A percentile compares a stretch with the other conserved stretches of the same genome.
Conservation (phyloP, 2,113 vertebrate genomes). For the Xenotilapia leptura region DNA sequence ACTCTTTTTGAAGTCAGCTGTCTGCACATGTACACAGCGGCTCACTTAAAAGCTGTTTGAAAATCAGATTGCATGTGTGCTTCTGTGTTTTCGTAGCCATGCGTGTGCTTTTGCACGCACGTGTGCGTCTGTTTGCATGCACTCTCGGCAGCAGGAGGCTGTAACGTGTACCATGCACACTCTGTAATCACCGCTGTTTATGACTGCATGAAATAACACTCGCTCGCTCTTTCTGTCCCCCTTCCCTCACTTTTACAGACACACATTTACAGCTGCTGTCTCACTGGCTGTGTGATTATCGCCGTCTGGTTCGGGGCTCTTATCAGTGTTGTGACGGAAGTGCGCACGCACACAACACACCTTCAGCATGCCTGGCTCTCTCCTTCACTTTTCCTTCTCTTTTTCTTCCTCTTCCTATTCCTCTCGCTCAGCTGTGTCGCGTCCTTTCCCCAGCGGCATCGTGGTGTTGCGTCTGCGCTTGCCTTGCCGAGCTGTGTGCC, state of each 20-base stretch:
- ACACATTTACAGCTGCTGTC: slow-evolving; percentile 43
- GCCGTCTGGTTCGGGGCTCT: slow-evolving; percentile 43
- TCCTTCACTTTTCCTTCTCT: background rate
- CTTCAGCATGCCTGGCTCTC: background rate
- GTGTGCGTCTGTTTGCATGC: background rate
- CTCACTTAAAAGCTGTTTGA: background rate
- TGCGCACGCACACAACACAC: background rate
- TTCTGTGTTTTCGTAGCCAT: background rate
- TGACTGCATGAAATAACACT: slow-evolving; percentile 47
- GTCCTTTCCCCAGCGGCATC: slow-evolving; percentile 64
- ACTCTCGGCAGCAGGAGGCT: slow-evolving; percentile 30
- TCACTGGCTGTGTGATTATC: slow-evolving; percentile 50
- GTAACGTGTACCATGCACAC: slow-evolving; percentile 35
- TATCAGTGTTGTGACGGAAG: slow-evolving; percentile 46
- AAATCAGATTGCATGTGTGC: background rate
- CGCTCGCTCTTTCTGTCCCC: background rate
- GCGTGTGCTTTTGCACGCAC: background rate
- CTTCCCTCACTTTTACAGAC: background rate
- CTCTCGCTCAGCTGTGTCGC: background rate
- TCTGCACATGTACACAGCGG: background rate
- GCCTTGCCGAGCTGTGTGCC: slow-evolving; percentile 77
- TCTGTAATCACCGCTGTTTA: slow-evolving; percentile 59
- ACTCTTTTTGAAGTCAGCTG: background rate
- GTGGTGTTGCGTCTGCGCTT: slow-evolving; percentile 21
- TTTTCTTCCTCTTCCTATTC: background rate